Base-by-base conservation (phyloP, 2,888 invertebrate species). In the Andrena dorsata region DNA sequence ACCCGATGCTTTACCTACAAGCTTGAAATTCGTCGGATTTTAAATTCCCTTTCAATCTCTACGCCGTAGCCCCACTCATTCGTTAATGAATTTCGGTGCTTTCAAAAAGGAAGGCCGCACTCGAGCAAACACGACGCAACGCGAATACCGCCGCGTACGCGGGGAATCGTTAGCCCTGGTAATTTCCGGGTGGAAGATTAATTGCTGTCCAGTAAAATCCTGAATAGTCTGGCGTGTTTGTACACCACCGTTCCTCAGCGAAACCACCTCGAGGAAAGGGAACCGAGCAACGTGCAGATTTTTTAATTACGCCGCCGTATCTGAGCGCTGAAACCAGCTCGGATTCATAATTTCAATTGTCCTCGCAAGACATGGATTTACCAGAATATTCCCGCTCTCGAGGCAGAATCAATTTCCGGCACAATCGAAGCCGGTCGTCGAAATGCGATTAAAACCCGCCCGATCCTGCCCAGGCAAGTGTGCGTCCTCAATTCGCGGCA, bases 121-220 rank as follows among this genome's bases (percentile, higher is more conserved):
- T 74, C 73, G 58, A 49, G 53, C 70, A 70, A 74, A 64, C 81
- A 71, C 56, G 10, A 41, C 10, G 58, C 41, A 76, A 47, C 53
- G 65, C 61, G 85, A 75, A 51, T 65, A 58, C 77, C 70, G 49
- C 70, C 80, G 65, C 63, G 86, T 76, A 71, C 73, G 35, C 8
- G n/a, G 28, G 60, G 78, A 65, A 84, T 76, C 70, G 63, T 79
- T 74, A 68, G 41, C 65, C 68, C 63, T 26, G 61, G 86, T 72
- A 87, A 86, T 86, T 86, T 86, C 85, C 87, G 82, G 79, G 70
- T 85, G 73, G 87, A 85, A 77, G 76, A 86, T 87, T 86, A 81
- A 82, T 81, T 84, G 82, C 78, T 73, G 74, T 66, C 63, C 61
- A 47, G 70, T 63, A 61, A 73, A 84, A 78, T 76, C 65, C 73